Base-by-base conservation (phyloP, 2,888 invertebrate genomes). In the Zonitis immaculata region DNA sequence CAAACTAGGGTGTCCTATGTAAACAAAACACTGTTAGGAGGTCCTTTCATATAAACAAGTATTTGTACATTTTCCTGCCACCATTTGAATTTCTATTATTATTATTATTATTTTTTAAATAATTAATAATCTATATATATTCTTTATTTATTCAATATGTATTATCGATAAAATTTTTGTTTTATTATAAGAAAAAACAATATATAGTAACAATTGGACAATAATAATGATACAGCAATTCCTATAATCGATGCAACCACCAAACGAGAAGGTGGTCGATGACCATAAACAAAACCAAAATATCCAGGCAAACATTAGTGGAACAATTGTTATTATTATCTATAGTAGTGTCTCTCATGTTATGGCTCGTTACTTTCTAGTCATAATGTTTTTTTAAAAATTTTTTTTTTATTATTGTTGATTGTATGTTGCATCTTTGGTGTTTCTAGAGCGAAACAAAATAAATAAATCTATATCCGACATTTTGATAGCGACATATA, bases 361-460 rank as follows among this genome's bases (percentile, higher is more conserved):
- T 58, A 64, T 61, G 66, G 61, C 65, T 69, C 69, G 69, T 69
- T 69, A 69, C 58, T 52, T 54, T 59, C 60, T 20, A 57, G 64
- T 62, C 60, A 59, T 55, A 57, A 57, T 66, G 67, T 66, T 64
- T 61, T 63, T 59, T 66, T 63, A 62, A 4, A 4, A 22, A 4
- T 22, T 4, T 22, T 5, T 4, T 22, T 22, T 4, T 22, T 22
- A 22, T 22, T 26, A 39, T 39, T 39, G 39, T 39, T 39, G 39
- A 18, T 22, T 22, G 22, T 22, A n/a, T 32, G 32, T 32, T 32
- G 18, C 16, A 35, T 35, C 35, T 35, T 39, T 39, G 26, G 26
- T 26, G 26, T 26, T 26, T 16, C 6, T 39, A 20, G 39, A 39
- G 20, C 39, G 39, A 18, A 39, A 20, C 39, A 39, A 20, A 39